Conservation (phyloP, 2,797 vertebrate species). For the Gymnoscopelus microlampas region DNA sequence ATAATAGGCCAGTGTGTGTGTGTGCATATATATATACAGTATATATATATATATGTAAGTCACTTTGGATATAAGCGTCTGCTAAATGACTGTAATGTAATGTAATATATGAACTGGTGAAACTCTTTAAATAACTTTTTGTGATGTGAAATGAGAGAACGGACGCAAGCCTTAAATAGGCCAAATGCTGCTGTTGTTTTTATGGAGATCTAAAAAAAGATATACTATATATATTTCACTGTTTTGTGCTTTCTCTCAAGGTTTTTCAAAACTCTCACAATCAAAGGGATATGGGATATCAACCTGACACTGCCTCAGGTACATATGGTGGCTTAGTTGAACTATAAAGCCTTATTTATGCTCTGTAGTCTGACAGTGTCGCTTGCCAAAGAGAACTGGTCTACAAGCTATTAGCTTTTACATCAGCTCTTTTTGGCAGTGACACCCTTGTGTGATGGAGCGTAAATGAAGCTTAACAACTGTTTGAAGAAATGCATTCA, state of each 20-base stretch:
- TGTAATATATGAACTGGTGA: not conserved
- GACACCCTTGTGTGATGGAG: no score
- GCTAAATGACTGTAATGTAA: no score
- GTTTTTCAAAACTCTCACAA: conserved; percentile 53
- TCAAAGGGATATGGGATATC: conserved; percentile 47
- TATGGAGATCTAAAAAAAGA: conserved; percentile 6
- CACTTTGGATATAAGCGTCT: no score
- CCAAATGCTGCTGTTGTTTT: not conserved
- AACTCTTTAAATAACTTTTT: conserved; percentile 6
- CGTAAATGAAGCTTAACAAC: not conserved
- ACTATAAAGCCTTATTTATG: not conserved
- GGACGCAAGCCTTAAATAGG: conserved; percentile 17
- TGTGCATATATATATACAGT: no score
- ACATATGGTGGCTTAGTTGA: conserved; percentile 15
- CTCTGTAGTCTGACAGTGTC: not conserved
- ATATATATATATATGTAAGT: not conserved
- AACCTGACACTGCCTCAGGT: conserved; percentile 69
- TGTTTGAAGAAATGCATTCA: not conserved
- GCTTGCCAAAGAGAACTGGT: not conserved
- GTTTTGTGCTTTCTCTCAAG: conserved; percentile 50
- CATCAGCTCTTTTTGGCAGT: no score
- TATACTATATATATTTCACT: not conserved
- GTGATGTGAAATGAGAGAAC: not conserved
- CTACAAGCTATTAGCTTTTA: not conserved
- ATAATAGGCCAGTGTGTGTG: no score